A percentile compares a stretch with the other conserved stretches of the same genome.
Evolutionary conservation across 2,797 vertebrate species (phyloP).

Genomic region (Cryptoprocta ferox): DNA sequence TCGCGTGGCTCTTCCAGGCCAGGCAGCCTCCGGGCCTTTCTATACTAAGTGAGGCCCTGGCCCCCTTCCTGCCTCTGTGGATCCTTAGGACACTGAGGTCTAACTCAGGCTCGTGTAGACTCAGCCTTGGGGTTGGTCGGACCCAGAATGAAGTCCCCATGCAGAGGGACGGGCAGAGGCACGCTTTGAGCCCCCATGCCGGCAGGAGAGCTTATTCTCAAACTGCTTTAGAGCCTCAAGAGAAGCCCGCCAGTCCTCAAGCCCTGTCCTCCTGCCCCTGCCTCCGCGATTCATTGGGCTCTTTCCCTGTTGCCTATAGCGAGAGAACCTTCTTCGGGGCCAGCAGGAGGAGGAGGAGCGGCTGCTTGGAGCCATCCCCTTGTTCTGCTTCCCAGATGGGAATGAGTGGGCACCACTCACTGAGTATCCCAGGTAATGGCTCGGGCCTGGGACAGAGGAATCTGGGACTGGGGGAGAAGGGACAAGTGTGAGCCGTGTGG

Average conservation of each 20-base stretch:
- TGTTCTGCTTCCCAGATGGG: constrained; percentile 97
- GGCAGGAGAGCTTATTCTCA: not conserved
- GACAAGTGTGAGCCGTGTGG: no score
- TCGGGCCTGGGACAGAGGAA: not conserved
- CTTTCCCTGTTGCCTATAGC: constrained; percentile 82
- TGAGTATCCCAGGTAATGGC: constrained; percentile 92
- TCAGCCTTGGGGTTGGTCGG: not conserved
- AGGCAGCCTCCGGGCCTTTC: not conserved
- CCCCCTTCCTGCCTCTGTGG: not conserved
- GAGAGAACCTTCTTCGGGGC: constrained; percentile 91
- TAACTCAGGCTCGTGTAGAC: not conserved
- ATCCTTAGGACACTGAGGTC: not conserved
- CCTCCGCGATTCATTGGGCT: not conserved
- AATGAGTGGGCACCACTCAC: constrained; percentile 93
- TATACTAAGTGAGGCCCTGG: not conserved
- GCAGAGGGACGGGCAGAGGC: not conserved
- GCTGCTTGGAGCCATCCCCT: constrained; percentile 93
- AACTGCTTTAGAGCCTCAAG: not conserved
- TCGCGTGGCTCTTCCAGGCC: not conserved
- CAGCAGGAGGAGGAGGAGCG: constrained; percentile 96
- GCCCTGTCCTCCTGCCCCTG: not conserved
- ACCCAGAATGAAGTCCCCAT: not conserved
- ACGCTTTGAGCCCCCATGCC: not conserved
- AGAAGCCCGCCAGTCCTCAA: not conserved
- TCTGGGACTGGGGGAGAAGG: not conserved